These are phyloP conservation scores for Pterocles orientalis DNA, from an alignment of 2,113 vertebrate genomes.

Conservation along the genomic window DNA sequence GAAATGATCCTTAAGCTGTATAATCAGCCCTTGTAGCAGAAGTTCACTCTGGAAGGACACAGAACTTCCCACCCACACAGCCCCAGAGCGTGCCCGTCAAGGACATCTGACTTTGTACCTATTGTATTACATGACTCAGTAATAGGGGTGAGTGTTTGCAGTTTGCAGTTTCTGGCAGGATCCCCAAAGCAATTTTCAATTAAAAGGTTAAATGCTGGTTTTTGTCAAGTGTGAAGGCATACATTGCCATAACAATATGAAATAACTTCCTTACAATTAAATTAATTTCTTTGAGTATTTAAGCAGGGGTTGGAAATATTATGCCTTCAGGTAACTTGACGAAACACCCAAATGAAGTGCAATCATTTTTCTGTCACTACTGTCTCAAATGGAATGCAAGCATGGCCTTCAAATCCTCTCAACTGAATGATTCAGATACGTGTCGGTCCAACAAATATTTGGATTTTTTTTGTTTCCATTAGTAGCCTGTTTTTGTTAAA, in stretches of 20 bases:
- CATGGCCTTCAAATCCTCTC: background rate
- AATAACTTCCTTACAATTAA: constrained; percentile 78
- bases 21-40: constrained; percentile 59
- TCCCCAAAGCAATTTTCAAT: constrained; percentile 80
- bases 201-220: constrained; percentile 77
- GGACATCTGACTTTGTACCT: constrained; percentile 72
- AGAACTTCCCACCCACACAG: constrained; percentile 78
- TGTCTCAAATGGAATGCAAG: background rate
- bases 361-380: background rate
- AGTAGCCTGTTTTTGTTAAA: background rate
- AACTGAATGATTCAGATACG: background rate
- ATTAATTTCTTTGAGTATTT: constrained; percentile 32
- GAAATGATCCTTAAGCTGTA: constrained; percentile 56
- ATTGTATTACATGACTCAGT: constrained; percentile 74
- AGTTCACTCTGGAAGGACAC: constrained; percentile 66
- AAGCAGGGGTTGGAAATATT: constrained; percentile 32
- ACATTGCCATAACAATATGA: constrained; percentile 64
- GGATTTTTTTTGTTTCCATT: background rate
- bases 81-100: constrained; percentile 56
- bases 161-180: constrained; percentile 77
- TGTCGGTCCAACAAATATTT: background rate
- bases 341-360: constrained; percentile 17
- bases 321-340: constrained; percentile 20
- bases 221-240: constrained; percentile 79
- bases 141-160: constrained; percentile 69